Conservation (phyloP, 2,888 invertebrate genomes). For the Cordylochernes scorpioides region DNA sequence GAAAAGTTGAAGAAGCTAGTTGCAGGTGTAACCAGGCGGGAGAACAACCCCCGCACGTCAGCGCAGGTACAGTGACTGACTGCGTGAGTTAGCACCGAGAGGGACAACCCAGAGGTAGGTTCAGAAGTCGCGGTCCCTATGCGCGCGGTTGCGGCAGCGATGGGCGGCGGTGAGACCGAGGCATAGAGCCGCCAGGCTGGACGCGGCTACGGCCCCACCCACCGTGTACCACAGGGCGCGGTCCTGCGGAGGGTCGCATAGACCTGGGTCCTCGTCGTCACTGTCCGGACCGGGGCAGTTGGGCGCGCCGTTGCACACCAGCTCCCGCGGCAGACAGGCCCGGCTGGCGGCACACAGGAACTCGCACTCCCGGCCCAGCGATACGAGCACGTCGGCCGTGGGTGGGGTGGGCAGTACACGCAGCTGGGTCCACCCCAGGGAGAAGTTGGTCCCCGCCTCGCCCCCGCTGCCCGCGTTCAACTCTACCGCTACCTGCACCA, state of each 20-base stretch:
- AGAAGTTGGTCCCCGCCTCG: slow-evolving; percentile 6
- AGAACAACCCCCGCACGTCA: too few relatives aligned
- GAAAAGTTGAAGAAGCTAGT: too few relatives aligned
- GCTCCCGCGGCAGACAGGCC: slow-evolving; percentile 50
- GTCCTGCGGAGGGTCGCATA: slow-evolving; percentile 7
- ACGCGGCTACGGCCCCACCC: slow-evolving; percentile 8
- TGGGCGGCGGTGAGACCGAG: slow-evolving; percentile 7
- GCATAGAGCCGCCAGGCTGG: slow-evolving; percentile 6
- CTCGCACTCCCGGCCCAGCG: slow-evolving; percentile 33
- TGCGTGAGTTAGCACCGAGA: too few relatives aligned
- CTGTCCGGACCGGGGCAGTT: slow-evolving; percentile 32
- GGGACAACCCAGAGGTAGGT: too few relatives aligned
- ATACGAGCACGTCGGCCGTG: slow-evolving; percentile 11
- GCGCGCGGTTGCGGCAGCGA: slow-evolving; percentile 9
- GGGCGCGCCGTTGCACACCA: slow-evolving; percentile 60
- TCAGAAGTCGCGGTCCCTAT: too few relatives aligned
- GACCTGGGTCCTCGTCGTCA: slow-evolving; percentile 9
- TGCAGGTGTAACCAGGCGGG: too few relatives aligned
- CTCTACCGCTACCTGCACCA: too few relatives aligned
- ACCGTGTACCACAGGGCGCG: slow-evolving; percentile 11
- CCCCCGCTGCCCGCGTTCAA: slow-evolving; percentile 4
- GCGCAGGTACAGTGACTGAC: too few relatives aligned
- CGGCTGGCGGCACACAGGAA: slow-evolving; percentile 58
- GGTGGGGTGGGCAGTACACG: slow-evolving; percentile 11
- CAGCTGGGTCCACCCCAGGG: slow-evolving; percentile 13